phyloP scores from a whole-genome alignment of 2,113 vertebrate species.

The Panthera leo region DNA sequence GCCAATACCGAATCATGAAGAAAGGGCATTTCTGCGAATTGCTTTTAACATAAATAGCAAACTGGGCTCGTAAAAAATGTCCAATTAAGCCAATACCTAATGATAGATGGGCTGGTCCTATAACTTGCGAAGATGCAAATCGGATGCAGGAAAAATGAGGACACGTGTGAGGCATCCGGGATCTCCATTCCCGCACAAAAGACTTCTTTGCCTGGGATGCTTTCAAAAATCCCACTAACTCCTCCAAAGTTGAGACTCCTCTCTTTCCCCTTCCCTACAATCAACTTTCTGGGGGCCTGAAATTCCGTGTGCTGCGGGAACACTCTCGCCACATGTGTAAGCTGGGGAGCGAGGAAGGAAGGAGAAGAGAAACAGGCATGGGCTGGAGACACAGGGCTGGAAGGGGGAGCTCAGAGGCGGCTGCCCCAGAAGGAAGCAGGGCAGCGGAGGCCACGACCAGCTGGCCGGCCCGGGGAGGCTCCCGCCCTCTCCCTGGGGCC shows the following conservation, averaged over 20 bases:
- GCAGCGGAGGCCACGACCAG: neutral
- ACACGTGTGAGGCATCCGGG: neutral
- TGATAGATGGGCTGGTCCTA: conserved; percentile 70
- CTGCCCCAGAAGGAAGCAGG: neutral
- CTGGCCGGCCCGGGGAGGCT: neutral
- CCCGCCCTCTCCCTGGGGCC: neutral
- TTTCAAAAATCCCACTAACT: conserved; percentile 53
- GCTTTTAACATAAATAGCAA: conserved; percentile 76
- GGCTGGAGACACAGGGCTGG: neutral
- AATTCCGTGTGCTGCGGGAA: conserved; percentile 46
- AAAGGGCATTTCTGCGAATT: conserved; percentile 76
- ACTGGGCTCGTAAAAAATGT: conserved; percentile 78
- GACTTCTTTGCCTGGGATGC: conserved; percentile 18
- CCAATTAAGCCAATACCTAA: conserved; percentile 76
- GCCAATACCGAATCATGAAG: conserved; percentile 70
- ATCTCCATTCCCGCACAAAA: conserved; percentile 19
- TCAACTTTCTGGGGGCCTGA: conserved; percentile 71
- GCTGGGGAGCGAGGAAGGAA: conserved; percentile 62
- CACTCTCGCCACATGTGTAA: conserved; percentile 69
- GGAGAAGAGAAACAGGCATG: conserved; percentile 4
- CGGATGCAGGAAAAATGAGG: conserved; percentile 45
- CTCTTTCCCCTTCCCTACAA: neutral
- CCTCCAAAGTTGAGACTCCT: conserved; percentile 68
- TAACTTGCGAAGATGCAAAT: conserved; percentile 66
- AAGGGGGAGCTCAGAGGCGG: neutral